A percentile compares a stretch with the other conserved stretches of the same genome.
Conservation (phyloP, 2,888 invertebrate genomes). For the Perithous albicinctus region DNA sequence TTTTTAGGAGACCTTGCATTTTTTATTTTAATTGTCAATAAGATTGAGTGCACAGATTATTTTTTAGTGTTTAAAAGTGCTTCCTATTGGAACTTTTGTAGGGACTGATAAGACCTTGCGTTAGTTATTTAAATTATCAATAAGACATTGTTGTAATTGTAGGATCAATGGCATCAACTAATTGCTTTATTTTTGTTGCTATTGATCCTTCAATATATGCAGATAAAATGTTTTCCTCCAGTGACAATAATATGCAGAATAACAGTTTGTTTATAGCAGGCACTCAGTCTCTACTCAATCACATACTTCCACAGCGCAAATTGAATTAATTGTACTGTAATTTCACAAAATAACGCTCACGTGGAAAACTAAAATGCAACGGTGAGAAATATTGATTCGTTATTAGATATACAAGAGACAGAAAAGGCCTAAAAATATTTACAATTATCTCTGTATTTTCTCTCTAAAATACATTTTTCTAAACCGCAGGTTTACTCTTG, state of each 20-base stretch:
- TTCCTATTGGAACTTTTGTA: constrained; percentile 12
- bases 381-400: constrained; percentile 49
- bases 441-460: not conserved
- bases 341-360: constrained; percentile 42
- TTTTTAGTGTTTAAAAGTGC: constrained; percentile 20
- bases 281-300: not conserved
- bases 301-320: not conserved
- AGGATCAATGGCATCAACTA: constrained; percentile 53
- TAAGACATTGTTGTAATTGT: not conserved
- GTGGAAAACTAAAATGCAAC: constrained; percentile 54
- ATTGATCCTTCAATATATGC: constrained; percentile 35
- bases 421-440: not conserved
- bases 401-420: not conserved
- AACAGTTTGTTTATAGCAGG: constrained; percentile 48
- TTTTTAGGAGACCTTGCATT: too few species aligned
- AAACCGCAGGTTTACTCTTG: constrained; percentile 91
- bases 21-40: too few species aligned
- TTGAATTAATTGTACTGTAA: constrained; percentile 20
- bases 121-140: not conserved
- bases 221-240: not conserved
- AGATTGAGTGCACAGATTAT: not conserved
- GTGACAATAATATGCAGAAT: constrained; percentile 3
- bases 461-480: not conserved
- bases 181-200: constrained; percentile 18
- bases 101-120: constrained; percentile 41